Conservation (phyloP, 2,888 invertebrate species). For the Agrotis segetum region DNA sequence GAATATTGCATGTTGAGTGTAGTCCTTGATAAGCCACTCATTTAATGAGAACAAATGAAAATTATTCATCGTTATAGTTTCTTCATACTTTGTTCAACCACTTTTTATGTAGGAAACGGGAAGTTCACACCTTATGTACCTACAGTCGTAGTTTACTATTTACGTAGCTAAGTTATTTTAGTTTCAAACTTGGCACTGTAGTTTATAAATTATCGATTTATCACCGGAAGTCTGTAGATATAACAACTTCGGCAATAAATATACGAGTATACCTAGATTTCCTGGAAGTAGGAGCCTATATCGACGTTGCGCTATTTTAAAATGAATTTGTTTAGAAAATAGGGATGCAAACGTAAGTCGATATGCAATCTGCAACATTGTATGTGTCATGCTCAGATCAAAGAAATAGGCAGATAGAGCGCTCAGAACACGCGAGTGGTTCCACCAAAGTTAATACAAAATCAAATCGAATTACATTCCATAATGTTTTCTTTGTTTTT, state of each 20-base stretch:
- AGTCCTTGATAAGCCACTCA: constrained; percentile 36
- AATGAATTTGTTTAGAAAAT: constrained; percentile 19
- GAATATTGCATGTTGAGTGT: constrained; percentile 43
- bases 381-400: constrained; percentile 23
- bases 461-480: no score
- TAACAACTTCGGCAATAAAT: neutral
- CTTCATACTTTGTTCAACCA: constrained; percentile 16
- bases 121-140: neutral
- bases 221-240: constrained; percentile 7
- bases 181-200: neutral
- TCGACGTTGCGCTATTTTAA: constrained; percentile 24
- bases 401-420: no score
- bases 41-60: constrained; percentile 36
- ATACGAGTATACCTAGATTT: constrained; percentile 14
- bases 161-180: constrained; percentile 10
- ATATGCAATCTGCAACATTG: constrained; percentile 29
- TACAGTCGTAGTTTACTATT: neutral
- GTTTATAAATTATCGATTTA: neutral
- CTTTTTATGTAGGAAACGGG: constrained; percentile 3
- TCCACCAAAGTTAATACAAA: no score
- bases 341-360: constrained; percentile 14
- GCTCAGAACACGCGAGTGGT: no score
- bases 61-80: constrained; percentile 12
- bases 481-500: no score
- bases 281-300: constrained; percentile 9